Conservation (phyloP, 2,113 vertebrate genomes). For the Formicarius rufipectus region DNA sequence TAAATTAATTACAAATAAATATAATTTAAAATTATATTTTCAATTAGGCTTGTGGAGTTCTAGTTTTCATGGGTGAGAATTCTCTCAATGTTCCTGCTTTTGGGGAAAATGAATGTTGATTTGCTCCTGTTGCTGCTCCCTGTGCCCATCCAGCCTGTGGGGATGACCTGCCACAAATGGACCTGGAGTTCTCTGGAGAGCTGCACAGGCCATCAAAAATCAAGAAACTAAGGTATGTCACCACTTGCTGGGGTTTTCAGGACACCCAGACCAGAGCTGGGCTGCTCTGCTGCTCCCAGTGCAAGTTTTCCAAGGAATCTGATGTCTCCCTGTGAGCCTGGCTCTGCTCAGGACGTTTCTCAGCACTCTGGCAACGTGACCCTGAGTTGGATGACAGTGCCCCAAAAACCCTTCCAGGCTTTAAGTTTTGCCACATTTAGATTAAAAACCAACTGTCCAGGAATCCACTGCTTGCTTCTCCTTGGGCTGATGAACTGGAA, state of each 20-base stretch:
- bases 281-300: neutral
- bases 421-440: neutral
- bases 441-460: neutral
- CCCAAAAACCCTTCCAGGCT: neutral
- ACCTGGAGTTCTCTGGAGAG: slow-evolving; percentile 55
- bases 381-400: neutral
- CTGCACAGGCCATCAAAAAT: slow-evolving; percentile 50
- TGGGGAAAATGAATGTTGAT: neutral
- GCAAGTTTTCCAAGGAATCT: neutral
- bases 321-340: neutral
- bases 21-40: too few species aligned
- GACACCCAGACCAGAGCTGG: neutral
- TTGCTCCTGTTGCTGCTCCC: neutral
- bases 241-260: neutral
- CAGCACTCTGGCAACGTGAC: neutral
- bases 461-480: neutral
- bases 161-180: neutral
- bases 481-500: neutral
- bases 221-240: slow-evolving; percentile 83
- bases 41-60: neutral
- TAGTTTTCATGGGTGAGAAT: neutral
- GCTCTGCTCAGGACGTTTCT: neutral
- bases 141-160: neutral
- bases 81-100: neutral
- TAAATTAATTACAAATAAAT: too few species aligned